These are phyloP conservation scores for Microplitis demolitor DNA, from an alignment of 1,140 invertebrate species.

Conservation along the genomic window DNA sequence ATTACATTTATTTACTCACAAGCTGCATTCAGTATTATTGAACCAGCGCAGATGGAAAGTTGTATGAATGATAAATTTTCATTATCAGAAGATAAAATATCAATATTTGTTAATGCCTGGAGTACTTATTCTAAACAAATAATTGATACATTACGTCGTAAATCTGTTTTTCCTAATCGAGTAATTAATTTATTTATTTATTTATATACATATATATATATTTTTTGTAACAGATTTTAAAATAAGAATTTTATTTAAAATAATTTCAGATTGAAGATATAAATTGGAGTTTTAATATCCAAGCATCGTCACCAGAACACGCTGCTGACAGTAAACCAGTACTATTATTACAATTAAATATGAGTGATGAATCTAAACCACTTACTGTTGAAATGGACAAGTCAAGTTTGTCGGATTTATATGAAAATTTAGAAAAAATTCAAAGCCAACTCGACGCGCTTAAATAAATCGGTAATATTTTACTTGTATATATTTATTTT, in stretches of 20 bases:
- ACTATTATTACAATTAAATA: constrained; percentile 46
- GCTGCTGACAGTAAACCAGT: constrained; percentile 43
- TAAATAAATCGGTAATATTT: constrained; percentile 39
- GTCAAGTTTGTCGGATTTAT: constrained; percentile 43
- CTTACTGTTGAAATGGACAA: constrained; percentile 52
- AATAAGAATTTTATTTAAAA: too few relatives aligned
- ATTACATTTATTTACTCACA: constrained; percentile 44
- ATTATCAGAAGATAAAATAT: constrained; percentile 44
- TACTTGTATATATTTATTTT: too few relatives aligned
- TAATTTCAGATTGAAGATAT: constrained; percentile 43
- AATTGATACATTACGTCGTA: constrained; percentile 42
- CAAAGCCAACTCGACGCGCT: constrained; percentile 51
- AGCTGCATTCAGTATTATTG: constrained; percentile 46
- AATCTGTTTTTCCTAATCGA: constrained; percentile 50
- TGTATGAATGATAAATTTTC: constrained; percentile 44
- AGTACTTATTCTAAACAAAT: constrained; percentile 46
- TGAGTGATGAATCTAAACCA: constrained; percentile 34
- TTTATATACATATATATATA: too few relatives aligned
- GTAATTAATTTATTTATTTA: constrained; percentile 22
- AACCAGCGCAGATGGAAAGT: constrained; percentile 40
- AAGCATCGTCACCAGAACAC: constrained; percentile 46
- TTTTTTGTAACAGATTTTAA: too few relatives aligned
- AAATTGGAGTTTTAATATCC: constrained; percentile 51
- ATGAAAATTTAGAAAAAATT: constrained; percentile 51
- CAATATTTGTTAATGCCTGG: constrained; percentile 48